Evolutionary conservation across 2,797 vertebrate species (phyloP).

Genomic region (Micropoecilia bifurca): DNA sequence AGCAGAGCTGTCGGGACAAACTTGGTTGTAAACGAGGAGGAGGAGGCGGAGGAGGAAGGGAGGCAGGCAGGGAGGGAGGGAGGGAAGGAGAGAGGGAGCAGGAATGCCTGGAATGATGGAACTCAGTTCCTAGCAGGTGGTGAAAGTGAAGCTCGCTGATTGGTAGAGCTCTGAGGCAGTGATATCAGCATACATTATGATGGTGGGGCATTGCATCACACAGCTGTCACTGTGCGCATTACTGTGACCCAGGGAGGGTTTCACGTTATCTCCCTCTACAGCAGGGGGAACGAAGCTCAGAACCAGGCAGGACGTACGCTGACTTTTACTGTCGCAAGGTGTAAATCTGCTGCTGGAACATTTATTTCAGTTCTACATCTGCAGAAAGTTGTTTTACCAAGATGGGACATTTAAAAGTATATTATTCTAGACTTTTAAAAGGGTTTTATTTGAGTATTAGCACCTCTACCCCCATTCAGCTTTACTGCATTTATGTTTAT

Average conservation of each 20-base stretch:
- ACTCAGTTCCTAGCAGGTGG: constrained; percentile 93
- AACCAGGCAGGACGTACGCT: background rate
- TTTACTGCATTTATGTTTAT: background rate
- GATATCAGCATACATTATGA: constrained; percentile 83
- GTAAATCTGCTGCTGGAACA: background rate
- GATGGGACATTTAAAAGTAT: background rate
- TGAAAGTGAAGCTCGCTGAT: constrained; percentile 80
- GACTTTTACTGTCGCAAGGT: background rate
- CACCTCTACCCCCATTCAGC: background rate
- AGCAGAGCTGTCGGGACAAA: constrained; percentile 62
- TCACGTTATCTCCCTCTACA: background rate
- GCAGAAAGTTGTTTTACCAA: background rate
- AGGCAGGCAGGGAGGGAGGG: constrained; percentile 41
- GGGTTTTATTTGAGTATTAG: background rate
- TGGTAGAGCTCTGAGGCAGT: constrained; percentile 73
- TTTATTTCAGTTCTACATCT: background rate
- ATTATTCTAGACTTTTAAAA: background rate
- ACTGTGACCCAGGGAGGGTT: background rate
- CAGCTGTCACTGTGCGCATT: constrained; percentile 40
- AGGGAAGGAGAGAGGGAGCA: constrained; percentile 61
- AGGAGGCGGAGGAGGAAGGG: constrained; percentile 55
- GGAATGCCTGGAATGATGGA: constrained; percentile 94
- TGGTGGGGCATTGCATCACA: constrained; percentile 75
- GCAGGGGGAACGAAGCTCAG: background rate
- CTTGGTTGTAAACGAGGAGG: constrained; percentile 78